Evolutionary conservation across 2,888 invertebrate species (phyloP).

Genomic region (Endotricha flammealis): DNA sequence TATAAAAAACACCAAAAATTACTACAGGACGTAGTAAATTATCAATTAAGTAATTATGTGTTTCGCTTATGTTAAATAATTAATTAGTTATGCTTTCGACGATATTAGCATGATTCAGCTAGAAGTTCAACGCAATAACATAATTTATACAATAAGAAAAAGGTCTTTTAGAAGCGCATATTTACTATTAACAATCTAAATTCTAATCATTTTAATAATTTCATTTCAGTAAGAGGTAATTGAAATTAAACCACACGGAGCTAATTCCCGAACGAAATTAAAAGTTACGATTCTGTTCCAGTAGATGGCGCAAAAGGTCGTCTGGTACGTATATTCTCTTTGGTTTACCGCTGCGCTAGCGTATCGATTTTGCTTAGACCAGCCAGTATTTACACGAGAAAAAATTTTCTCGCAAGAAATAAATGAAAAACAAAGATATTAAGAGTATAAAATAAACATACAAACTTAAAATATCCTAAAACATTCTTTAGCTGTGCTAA

Average conservation of each 20-base stretch:
- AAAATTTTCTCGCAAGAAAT: slow-evolving; percentile 37
- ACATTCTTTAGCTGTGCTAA: neutral
- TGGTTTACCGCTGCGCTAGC: slow-evolving; percentile 67
- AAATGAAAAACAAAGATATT: slow-evolving; percentile 7
- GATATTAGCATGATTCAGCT: too few relatives aligned
- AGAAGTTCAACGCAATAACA: too few relatives aligned
- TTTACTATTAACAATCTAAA: too few relatives aligned
- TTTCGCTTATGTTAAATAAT: too few relatives aligned
- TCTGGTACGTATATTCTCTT: slow-evolving; percentile 37
- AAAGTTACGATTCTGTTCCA: slow-evolving; percentile 4
- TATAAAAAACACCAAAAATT: too few relatives aligned
- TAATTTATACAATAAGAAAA: too few relatives aligned
- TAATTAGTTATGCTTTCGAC: too few relatives aligned
- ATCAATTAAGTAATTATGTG: too few relatives aligned
- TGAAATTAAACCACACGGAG: neutral
- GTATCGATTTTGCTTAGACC: slow-evolving; percentile 62
- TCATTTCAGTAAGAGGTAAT: too few relatives aligned
- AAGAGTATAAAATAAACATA: slow-evolving; percentile 3
- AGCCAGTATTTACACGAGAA: slow-evolving; percentile 49
- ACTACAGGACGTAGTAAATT: too few relatives aligned
- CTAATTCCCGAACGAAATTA: slow-evolving; percentile 8
- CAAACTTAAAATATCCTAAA: neutral
- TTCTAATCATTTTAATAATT: too few relatives aligned
- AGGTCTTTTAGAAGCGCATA: too few relatives aligned
- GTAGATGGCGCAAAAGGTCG: slow-evolving; percentile 52